Base-by-base conservation (phyloP, 2,113 vertebrate species). In the Oreotragus oreotragus region DNA sequence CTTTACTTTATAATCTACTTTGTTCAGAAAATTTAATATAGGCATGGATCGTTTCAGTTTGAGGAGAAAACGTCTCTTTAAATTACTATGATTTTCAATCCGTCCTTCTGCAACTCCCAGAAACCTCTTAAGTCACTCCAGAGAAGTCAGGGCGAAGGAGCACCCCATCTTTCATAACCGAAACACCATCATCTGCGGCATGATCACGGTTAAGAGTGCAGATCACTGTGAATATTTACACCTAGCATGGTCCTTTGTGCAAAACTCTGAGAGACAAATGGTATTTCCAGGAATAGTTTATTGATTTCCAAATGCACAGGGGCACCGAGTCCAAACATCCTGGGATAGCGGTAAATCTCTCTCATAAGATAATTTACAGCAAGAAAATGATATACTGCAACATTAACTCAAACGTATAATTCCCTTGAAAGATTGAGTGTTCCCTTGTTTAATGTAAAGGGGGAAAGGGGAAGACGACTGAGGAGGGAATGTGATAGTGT, bases 231-330 rank as follows among this genome's bases (percentile, higher is more conserved):
- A 98, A 94, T 96, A 97, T 97, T 96, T 97, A 96, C 98, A 97
- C 98, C 97, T 90, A 95, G 47, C 90, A 77, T 43, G 96, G 98
- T 96, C 94, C 96, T 98, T 93, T 94, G 88, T 96, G 97, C 94
- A 97, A 97, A 92, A 96, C 90, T 57, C 96, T 39, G 53, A 97
- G 91, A 98, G 97, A 98, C 97, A 97, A 98, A 97, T 93, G 86
- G 66, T 95, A 96, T 97, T 97, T 97, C 93, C 97, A 97, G 95
- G 95, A 98, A 98, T 97, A 97, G 98, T 98, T 98, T 98, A 98
- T 98, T 98, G 98, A 98, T 98, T 98, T 98, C 94, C 97, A 98
- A 98, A 98, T 98, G 98, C 53, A 98, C 91, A 96, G 91, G 93
- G 90, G 97, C 19, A 81, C 95, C 73, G 86, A 98, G 97, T 96